Percentiles rank a stretch among this genome's conserved stretches.
phyloP scores from a whole-genome alignment of 2,888 invertebrate genomes.

The Hypselothyrea guttata region DNA sequence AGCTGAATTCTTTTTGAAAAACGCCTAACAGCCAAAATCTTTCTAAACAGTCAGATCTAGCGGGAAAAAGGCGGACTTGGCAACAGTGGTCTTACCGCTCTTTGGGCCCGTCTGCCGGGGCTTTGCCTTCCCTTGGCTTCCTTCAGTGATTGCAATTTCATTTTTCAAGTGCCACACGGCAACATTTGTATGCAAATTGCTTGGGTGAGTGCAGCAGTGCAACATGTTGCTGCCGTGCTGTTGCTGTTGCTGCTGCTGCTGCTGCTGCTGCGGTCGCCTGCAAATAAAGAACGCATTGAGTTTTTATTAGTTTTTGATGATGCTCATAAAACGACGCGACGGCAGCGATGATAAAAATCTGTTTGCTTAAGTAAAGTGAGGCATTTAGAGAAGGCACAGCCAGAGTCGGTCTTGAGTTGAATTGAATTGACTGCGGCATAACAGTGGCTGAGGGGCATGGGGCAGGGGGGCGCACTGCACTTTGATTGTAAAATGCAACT shows the following conservation, averaged over 20 bases:
- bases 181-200: constrained; percentile 75
- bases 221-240: constrained; percentile 61
- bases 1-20: too few relatives aligned
- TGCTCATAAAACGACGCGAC: constrained; percentile 76
- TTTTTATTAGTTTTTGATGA: constrained; percentile 77
- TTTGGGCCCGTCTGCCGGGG: neutral
- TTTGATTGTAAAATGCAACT: constrained; percentile 56
- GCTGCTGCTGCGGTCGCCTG: constrained; percentile 56
- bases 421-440: constrained; percentile 40
- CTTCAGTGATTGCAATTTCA: constrained; percentile 58
- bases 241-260: constrained; percentile 14
- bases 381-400: constrained; percentile 51
- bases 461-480: neutral
- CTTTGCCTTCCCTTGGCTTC: constrained; percentile 1
- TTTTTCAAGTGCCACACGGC: constrained; percentile 71
- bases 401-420: constrained; percentile 10
- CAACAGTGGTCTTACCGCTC: neutral
- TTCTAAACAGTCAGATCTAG: too few relatives aligned
- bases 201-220: constrained; percentile 66
- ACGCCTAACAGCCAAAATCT: too few relatives aligned
- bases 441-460: neutral
- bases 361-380: constrained; percentile 77
- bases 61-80: too few relatives aligned
- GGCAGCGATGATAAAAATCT: constrained; percentile 71
- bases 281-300: constrained; percentile 78